Percentiles rank a stretch among this genome's conserved stretches.
Evolutionary conservation across 2,113 vertebrate genomes (phyloP).

Genomic region (Cepphus grylle): DNA sequence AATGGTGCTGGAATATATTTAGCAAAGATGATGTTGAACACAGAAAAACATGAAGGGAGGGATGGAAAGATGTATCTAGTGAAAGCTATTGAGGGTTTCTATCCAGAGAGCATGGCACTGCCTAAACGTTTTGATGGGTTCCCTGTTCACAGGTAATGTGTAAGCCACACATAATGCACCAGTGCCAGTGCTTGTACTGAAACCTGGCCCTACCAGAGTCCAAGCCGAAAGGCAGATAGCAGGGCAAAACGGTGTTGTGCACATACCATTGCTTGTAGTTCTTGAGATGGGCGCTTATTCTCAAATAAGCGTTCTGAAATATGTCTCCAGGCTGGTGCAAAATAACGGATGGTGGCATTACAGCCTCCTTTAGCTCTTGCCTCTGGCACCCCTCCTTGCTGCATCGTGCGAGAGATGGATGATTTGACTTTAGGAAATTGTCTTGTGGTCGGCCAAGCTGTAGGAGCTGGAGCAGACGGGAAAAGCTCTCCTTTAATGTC

Average conservation of each 20-base stretch:
- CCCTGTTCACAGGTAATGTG: not conserved
- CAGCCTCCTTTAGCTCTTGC: not conserved
- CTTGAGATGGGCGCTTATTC: not conserved
- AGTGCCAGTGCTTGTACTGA: not conserved
- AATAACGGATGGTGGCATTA: not conserved
- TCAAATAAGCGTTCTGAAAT: not conserved
- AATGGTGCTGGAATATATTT: not conserved
- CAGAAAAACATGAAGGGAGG: not conserved
- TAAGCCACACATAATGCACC: fast-evolving
- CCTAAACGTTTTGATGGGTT: not conserved
- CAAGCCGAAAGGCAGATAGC: not conserved
- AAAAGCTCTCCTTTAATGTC: not conserved
- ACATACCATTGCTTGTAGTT: not conserved
- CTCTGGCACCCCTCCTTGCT: not conserved
- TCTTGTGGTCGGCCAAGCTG: not conserved
- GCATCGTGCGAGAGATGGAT: not conserved
- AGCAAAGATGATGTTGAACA: not conserved
- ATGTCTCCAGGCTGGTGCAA: not conserved
- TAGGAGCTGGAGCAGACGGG: not conserved
- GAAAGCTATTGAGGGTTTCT: not conserved
- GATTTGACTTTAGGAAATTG: not conserved
- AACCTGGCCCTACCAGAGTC: not conserved
- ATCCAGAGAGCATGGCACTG: not conserved
- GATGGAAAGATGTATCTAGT: fast-evolving
- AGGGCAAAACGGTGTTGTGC: not conserved